Conservation (phyloP, 2,888 invertebrate species). For the Trisateles emortualis region DNA sequence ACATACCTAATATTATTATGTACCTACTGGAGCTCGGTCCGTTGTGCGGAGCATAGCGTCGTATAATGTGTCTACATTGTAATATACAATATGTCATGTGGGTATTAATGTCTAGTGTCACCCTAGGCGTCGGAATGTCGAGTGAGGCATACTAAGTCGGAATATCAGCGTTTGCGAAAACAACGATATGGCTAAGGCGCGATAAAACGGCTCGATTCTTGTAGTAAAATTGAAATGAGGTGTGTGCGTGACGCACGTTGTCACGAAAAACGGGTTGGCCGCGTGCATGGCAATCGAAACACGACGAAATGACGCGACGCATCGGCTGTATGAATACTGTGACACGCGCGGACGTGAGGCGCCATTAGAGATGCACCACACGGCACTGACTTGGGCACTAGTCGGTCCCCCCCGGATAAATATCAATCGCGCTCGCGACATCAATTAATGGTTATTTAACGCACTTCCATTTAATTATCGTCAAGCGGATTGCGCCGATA, state of each 20-base stretch:
- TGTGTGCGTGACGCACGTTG: conserved; percentile 67
- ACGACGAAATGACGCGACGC: conserved; percentile 57
- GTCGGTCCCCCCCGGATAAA: conserved; percentile 62
- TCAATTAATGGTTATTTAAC: conserved; percentile 81
- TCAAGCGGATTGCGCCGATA: conserved; percentile 76
- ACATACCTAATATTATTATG: conserved; percentile 61
- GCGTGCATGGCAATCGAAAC: conserved; percentile 55
- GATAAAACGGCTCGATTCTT: conserved; percentile 57
- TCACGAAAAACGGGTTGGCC: conserved; percentile 64
- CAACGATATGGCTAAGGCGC: conserved; percentile 51
- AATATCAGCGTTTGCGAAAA: conserved; percentile 50
- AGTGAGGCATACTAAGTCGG: conserved; percentile 42
- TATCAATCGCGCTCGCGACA: conserved; percentile 71
- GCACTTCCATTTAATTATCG: conserved; percentile 79
- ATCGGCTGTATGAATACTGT: conserved; percentile 35
- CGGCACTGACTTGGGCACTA: conserved; percentile 45
- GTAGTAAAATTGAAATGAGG: conserved; percentile 65
- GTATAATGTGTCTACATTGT: conserved; percentile 57
- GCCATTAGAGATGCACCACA: conserved; percentile 52
- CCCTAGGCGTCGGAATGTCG: conserved; percentile 53
- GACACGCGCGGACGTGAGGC: conserved; percentile 43
- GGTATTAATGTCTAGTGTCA: conserved; percentile 55
- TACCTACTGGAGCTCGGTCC: conserved; percentile 44
- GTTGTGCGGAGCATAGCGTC: conserved; percentile 44
- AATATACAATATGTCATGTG: conserved; percentile 54